Conservation (phyloP, 2,113 vertebrate species). For the Mormoops blainvillei region DNA sequence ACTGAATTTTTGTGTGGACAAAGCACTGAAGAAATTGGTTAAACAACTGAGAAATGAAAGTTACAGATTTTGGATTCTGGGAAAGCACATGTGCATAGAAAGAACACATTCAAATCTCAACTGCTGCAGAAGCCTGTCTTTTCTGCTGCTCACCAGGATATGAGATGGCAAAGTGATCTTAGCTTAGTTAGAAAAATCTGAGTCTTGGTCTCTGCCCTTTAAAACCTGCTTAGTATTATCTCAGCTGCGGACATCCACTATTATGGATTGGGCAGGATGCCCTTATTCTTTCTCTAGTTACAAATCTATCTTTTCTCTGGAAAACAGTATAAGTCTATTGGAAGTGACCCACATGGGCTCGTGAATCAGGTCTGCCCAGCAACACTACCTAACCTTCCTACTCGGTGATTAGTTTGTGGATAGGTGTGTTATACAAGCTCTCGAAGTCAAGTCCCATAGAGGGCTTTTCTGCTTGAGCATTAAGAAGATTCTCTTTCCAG, state of each 20-base stretch:
- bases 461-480: not conserved
- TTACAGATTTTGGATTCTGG: not conserved
- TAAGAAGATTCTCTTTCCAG: not conserved
- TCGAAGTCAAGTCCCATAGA: not conserved
- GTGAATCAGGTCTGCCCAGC: not conserved
- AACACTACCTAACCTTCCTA: not conserved
- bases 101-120: not conserved
- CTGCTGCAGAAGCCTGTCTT: not conserved
- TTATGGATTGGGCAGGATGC: not conserved
- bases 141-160: not conserved
- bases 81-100: not conserved
- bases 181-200: not conserved
- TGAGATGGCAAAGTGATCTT: not conserved
- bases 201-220: not conserved
- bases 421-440: not conserved
- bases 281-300: not conserved
- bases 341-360: accelerated
- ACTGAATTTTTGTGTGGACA: not conserved
- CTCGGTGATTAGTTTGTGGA: not conserved
- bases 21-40: not conserved
- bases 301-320: not conserved
- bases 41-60: not conserved
- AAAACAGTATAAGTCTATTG: not conserved
- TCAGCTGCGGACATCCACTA: not conserved
- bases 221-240: not conserved